Conservation (phyloP, 2,797 vertebrate genomes). For the Astyanax mexicanus region DNA sequence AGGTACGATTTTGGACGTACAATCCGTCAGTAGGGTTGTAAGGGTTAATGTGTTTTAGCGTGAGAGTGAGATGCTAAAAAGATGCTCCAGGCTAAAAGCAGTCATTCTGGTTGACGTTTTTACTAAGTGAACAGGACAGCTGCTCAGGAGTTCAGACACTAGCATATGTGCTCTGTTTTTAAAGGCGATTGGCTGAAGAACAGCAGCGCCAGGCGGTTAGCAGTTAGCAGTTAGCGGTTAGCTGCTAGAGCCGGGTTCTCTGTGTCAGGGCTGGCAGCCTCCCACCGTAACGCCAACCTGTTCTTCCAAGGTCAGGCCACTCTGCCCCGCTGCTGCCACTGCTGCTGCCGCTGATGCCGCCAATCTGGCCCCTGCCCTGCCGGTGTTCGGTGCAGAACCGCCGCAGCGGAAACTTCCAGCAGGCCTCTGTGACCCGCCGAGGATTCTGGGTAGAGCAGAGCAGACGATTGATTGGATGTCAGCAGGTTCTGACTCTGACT, state of each 20-base stretch:
- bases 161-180: neutral
- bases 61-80: too few species aligned
- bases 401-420: neutral
- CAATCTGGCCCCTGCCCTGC: conserved; percentile 33
- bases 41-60: too few species aligned
- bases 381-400: conserved; percentile 1
- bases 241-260: conserved; percentile 29
- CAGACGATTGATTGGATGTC: conserved; percentile 17
- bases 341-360: conserved; percentile 25
- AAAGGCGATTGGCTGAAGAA: conserved; percentile 21
- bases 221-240: conserved; percentile 22
- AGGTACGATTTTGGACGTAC: too few species aligned
- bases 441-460: conserved; percentile 2
- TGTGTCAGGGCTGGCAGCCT: conserved; percentile 44
- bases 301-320: conserved; percentile 51
- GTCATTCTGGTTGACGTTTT: conserved; percentile 23
- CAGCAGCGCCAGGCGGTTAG: conserved; percentile 21
- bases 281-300: conserved; percentile 42
- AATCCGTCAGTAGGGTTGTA: too few species aligned
- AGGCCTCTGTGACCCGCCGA: neutral
- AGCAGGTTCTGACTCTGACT: conserved; percentile 22
- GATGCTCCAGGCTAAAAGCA: neutral
- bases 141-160: conserved; percentile 14
- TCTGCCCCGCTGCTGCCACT: too few species aligned
- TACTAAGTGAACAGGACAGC: conserved; percentile 14